phyloP scores from a whole-genome alignment of 2,797 vertebrate species.

The Rhynchonycteris naso region DNA sequence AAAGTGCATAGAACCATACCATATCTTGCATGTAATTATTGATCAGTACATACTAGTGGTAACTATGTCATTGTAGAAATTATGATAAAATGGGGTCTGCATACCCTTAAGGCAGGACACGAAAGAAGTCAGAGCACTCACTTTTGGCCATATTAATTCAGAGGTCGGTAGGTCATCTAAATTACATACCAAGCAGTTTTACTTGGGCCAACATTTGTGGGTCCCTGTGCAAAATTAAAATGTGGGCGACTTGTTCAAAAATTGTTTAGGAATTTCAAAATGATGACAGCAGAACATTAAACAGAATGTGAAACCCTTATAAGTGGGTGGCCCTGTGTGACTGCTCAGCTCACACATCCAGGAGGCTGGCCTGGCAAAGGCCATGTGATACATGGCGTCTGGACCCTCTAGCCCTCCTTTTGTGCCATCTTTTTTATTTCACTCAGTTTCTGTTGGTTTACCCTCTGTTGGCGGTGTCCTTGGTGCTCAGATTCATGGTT shows the following conservation, averaged over 20 bases:
- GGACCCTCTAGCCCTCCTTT: background rate
- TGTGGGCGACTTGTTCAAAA: background rate
- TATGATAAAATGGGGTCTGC: background rate
- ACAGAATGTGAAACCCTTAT: background rate
- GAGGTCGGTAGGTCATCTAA: background rate
- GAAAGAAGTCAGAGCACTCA: background rate
- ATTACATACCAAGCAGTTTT: background rate
- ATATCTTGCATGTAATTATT: background rate
- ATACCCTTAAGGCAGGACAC: background rate
- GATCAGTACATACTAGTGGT: background rate
- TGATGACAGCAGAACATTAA: background rate
- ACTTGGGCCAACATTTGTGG: background rate
- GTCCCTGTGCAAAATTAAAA: background rate
- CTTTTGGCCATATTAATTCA: background rate
- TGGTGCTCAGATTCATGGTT: constrained; percentile 18
- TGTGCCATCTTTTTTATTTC: background rate
- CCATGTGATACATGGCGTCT: rapidly evolving
- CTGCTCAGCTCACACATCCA: rapidly evolving
- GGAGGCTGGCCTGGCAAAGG: background rate
- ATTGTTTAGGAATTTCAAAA: background rate
- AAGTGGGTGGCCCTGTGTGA: background rate
- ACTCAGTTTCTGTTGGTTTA: background rate
- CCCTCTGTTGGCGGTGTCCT: background rate
- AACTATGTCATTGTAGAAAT: background rate
- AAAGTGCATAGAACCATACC: background rate